Percentiles rank a stretch among this genome's conserved stretches.
Evolutionary conservation across 2,888 invertebrate species (phyloP).

Genomic region (Noctua pronuba): DNA sequence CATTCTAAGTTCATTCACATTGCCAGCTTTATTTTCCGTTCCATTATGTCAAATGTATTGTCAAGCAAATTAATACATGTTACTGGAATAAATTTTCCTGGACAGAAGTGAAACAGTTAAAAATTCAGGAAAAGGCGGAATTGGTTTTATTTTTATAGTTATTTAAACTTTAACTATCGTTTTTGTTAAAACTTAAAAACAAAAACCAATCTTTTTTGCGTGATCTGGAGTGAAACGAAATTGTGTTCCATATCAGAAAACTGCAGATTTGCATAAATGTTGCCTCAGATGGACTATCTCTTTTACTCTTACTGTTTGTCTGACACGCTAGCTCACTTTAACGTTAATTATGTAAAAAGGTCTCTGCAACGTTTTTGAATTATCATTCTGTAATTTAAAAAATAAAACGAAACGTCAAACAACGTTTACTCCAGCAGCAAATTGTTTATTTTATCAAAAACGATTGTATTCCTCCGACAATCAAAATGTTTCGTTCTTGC

Average conservation of each 20-base stretch:
- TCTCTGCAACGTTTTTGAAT: neutral
- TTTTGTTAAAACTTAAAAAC: neutral
- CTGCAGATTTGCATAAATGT: neutral
- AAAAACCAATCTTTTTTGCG: neutral
- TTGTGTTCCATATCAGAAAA: neutral
- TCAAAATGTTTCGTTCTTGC: constrained; percentile 61
- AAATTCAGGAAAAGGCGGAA: accelerated
- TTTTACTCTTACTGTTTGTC: neutral
- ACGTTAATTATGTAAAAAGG: neutral
- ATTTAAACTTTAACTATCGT: neutral
- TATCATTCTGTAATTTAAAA: neutral
- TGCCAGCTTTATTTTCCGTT: constrained; percentile 30
- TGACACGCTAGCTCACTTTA: too few relatives aligned
- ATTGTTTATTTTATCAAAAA: neutral
- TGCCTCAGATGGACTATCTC: neutral
- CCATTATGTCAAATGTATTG: neutral
- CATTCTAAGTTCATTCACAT: too few relatives aligned
- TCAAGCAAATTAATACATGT: neutral
- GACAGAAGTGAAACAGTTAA: too few relatives aligned
- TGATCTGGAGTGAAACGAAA: neutral
- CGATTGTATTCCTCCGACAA: neutral
- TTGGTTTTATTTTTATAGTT: neutral
- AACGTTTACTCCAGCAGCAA: neutral
- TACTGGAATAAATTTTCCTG: too few relatives aligned
- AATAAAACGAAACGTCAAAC: constrained; percentile 29